Conservation (phyloP, 2,888 invertebrate genomes). For the Watsonalla binaria region DNA sequence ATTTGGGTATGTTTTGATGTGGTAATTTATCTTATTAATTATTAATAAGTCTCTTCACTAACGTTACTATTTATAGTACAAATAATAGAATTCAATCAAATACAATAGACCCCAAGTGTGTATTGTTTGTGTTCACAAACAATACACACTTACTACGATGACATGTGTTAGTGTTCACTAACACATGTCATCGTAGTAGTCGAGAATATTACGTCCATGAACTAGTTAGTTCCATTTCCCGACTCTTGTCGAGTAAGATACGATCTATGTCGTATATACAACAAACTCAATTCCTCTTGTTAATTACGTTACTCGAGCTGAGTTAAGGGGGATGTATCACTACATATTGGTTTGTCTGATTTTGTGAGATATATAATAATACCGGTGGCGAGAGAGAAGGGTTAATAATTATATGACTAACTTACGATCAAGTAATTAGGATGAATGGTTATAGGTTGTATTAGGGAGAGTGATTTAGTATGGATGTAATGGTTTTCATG, state of each 20-base stretch:
- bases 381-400: too few species aligned
- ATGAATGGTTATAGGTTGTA: too few species aligned
- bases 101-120: not conserved
- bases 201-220: not conserved
- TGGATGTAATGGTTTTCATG: too few species aligned
- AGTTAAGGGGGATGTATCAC: not conserved
- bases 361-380: too few species aligned
- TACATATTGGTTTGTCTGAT: too few species aligned
- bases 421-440: too few species aligned
- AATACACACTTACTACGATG: too few species aligned
- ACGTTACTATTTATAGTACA: not conserved
- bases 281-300: constrained; percentile 1
- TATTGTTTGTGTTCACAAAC: not conserved
- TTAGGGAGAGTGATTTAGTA: too few species aligned
- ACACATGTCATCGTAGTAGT: not conserved
- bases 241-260: not conserved
- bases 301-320: constrained; percentile 7
- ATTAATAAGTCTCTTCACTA: not conserved
- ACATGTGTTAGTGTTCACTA: not conserved
- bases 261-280: not conserved
- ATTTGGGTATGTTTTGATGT: too few species aligned
- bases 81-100: not conserved
- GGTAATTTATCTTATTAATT: too few species aligned
- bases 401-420: too few species aligned
- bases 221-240: not conserved